Evolutionary conservation across 1,140 invertebrate genomes (phyloP).

Genomic region (Heliothis virescens): DNA sequence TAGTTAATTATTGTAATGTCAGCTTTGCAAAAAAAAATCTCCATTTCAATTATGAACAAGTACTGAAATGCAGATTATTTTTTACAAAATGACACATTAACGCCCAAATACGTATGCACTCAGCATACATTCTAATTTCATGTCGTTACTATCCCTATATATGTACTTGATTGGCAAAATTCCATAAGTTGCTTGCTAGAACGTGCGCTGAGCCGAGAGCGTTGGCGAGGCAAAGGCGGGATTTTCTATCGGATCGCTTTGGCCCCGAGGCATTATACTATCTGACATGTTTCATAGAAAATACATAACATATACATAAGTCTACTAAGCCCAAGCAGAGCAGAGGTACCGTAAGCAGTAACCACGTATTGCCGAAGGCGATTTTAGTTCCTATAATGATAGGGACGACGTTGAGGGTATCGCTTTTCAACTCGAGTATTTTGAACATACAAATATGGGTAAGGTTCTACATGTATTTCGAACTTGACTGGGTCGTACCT

Average conservation of each 20-base stretch:
- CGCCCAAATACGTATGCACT: no score
- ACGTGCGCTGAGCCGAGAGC: not conserved
- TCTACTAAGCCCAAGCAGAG: slow-evolving; percentile 11
- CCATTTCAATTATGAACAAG: no score
- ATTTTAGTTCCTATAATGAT: slow-evolving; percentile 28
- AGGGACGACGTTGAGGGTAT: slow-evolving; percentile 16
- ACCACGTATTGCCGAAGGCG: slow-evolving; percentile 22
- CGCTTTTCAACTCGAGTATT: not conserved
- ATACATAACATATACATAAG: slow-evolving; percentile 16
- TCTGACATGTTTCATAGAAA: slow-evolving; percentile 32
- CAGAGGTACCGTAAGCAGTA: not conserved
- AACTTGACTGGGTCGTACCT: not conserved
- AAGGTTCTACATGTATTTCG: not conserved
- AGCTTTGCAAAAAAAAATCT: no score
- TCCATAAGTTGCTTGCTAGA: not conserved
- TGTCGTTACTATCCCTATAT: no score
- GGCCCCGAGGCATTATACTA: slow-evolving; percentile 7
- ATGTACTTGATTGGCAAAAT: slow-evolving; percentile 9
- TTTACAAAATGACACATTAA: no score
- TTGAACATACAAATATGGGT: not conserved
- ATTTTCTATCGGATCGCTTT: slow-evolving; percentile 22
- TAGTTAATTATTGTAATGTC: not conserved
- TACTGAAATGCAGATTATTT: no score
- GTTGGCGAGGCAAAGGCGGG: slow-evolving; percentile 1
- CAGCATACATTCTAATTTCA: not conserved